These are phyloP conservation scores for Glareola pratincola DNA, from an alignment of 2,113 vertebrate species.

Conservation along the genomic window DNA sequence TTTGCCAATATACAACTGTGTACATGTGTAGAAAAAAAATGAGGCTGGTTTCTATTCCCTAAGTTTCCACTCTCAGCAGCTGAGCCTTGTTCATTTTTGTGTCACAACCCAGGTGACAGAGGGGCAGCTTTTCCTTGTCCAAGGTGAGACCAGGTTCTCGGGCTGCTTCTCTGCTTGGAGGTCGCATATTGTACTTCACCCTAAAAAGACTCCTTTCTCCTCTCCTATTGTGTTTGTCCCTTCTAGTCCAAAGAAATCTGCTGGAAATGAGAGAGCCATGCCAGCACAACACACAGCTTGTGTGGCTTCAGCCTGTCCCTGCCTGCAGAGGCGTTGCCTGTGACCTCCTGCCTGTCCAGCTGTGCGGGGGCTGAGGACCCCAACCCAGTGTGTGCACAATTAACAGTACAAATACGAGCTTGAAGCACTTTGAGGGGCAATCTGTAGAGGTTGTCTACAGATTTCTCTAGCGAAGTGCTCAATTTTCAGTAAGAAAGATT, in stretches of 20 bases:
- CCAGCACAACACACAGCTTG: no score
- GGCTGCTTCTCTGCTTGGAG: background rate
- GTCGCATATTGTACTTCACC: background rate
- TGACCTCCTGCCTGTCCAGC: background rate
- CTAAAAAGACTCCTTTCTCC: background rate
- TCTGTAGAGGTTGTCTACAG: background rate
- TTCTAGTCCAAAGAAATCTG: background rate
- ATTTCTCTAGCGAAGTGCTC: background rate
- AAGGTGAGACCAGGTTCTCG: background rate
- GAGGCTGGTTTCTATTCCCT: conserved; percentile 14
- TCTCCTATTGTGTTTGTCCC: background rate
- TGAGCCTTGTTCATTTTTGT: background rate
- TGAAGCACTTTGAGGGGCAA: background rate
- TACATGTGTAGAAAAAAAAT: background rate
- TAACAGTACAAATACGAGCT: background rate
- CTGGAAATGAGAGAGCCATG: background rate
- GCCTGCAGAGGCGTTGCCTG: rapidly evolving
- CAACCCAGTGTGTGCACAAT: background rate
- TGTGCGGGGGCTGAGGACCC: background rate
- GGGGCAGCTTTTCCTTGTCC: background rate
- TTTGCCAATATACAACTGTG: conserved; percentile 39
- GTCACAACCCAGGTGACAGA: background rate
- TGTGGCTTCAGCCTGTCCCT: background rate
- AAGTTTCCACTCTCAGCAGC: background rate
- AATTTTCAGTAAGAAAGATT: background rate